A percentile compares a stretch with the other conserved stretches of the same genome.
These are phyloP conservation scores for Orycteropus afer DNA, from an alignment of 2,113 vertebrate species.

Conservation along the genomic window DNA sequence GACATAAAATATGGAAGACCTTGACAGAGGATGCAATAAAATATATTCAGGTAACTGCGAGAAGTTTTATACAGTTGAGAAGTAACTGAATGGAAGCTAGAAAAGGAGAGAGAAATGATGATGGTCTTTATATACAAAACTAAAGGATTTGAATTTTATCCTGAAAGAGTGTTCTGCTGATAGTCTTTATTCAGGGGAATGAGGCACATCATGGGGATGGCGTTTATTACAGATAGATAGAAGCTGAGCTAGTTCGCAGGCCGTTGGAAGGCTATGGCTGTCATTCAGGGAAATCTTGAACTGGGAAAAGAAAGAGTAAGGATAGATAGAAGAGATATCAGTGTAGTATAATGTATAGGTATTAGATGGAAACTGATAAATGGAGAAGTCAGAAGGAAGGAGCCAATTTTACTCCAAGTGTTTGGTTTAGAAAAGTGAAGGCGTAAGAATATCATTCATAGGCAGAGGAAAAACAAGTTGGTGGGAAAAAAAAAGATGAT, in stretches of 20 bases:
- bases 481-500: not conserved
- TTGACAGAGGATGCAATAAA: not conserved
- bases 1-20: not conserved
- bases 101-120: not conserved
- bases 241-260: not conserved
- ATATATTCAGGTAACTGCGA: not conserved
- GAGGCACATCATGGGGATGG: not conserved
- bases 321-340: not conserved
- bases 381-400: not conserved
- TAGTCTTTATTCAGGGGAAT: not conserved
- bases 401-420: too few species aligned
- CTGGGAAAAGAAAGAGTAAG: not conserved
- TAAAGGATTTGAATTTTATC: not conserved
- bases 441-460: not conserved
- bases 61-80: not conserved
- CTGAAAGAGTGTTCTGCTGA: not conserved
- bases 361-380: not conserved
- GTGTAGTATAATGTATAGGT: too few species aligned
- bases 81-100: not conserved
- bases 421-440: not conserved
- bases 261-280: rapidly evolving
- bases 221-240: not conserved
- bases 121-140: not conserved
- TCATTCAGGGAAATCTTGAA: not conserved
- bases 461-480: not conserved